These are phyloP conservation scores for Aeoliscus strigatus DNA, from an alignment of 2,797 vertebrate genomes.

Conservation along the genomic window DNA sequence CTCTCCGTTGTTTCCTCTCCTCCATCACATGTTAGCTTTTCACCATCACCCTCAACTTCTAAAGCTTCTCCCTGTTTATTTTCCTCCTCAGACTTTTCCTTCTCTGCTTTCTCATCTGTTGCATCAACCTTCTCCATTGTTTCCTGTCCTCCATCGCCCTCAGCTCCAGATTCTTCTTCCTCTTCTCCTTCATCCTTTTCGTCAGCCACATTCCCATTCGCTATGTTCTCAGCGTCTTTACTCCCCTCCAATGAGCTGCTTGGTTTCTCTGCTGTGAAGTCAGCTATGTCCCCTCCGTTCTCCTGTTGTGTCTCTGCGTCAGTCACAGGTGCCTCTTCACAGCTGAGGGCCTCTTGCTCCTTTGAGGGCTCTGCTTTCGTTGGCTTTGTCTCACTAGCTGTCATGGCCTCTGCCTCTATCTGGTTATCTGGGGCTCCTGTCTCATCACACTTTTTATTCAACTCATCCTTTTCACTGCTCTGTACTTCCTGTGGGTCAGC, in stretches of 20 bases:
- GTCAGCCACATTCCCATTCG: conserved; percentile 18
- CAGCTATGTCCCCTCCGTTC: conserved; percentile 21
- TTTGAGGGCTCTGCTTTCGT: conserved; percentile 52
- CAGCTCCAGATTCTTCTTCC: conserved; percentile 13
- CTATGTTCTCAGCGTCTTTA: conserved; percentile 31
- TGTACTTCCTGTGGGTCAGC: conserved; percentile 23
- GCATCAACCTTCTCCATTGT: conserved; percentile 13
- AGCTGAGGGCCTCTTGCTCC: conserved; percentile 45
- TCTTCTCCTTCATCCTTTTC: conserved; percentile 16
- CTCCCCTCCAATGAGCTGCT: conserved; percentile 33
- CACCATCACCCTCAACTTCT: conserved; percentile 11
- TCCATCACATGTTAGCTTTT: conserved; percentile 5
- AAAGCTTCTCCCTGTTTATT: no score
- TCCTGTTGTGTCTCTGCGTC: conserved; percentile 28
- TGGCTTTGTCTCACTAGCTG: conserved; percentile 38
- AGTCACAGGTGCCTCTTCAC: conserved; percentile 50
- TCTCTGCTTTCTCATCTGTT: conserved; percentile 12
- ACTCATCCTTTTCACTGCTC: conserved; percentile 43
- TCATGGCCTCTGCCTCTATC: conserved; percentile 28
- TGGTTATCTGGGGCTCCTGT: conserved; percentile 26
- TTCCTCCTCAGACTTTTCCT: conserved; percentile 15
- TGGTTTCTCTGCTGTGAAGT: conserved; percentile 28
- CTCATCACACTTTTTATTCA: conserved; percentile 39
- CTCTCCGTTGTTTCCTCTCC: conserved; percentile 18
- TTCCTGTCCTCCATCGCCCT: conserved; percentile 17